Base-by-base conservation (phyloP, 2,113 vertebrate genomes). In the Melanostigma gelatinosum region DNA sequence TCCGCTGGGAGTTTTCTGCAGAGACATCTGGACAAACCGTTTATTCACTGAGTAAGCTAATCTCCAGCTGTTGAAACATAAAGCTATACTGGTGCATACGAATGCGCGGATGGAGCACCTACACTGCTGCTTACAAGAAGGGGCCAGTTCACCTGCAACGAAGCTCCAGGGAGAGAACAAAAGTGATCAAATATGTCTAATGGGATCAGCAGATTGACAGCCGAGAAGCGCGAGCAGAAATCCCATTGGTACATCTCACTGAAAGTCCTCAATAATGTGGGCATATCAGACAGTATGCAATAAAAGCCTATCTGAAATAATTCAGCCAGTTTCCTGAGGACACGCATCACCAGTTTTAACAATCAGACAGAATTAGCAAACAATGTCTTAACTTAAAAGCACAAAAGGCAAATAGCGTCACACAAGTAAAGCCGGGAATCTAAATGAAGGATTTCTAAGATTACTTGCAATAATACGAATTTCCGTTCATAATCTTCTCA, bases 1-100 rank as follows among this genome's bases (percentile, higher is more conserved):
- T 77, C 20, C 57, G 24, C 54, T 55, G 57, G 76, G 82, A 80
- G 69, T 79, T 57, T 70, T 24, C 58, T 27, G 62, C n/a, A 44
- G 72, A 57, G 29, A 27, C 87, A 91, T 86, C 87, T 89, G 86
- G 74, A 77, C 48, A 0, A 38, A 57, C 1, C 5, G 1, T 60
- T 68, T 52, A 60, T 74, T 80, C 54, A 64, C 38, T 20, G 44
- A 75, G 22, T 40, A 79, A 20, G 29, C 65, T 72, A 2, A 61
- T 65, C 58, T 72, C 48, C 75, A 82, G 72, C 58, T 82, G 79
- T 68, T 46, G 71, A 44, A 44, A 4, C 34, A 22, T 24, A 15
- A 6, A 50, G 36, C 40, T 63, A 73, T 72, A 24, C 46, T 29
- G 80, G 66, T 68, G 61, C 72, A 48, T n/a, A 32, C n/a, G 7